Conservation (phyloP, 2,888 invertebrate species). For the Sympetrum striolatum region DNA sequence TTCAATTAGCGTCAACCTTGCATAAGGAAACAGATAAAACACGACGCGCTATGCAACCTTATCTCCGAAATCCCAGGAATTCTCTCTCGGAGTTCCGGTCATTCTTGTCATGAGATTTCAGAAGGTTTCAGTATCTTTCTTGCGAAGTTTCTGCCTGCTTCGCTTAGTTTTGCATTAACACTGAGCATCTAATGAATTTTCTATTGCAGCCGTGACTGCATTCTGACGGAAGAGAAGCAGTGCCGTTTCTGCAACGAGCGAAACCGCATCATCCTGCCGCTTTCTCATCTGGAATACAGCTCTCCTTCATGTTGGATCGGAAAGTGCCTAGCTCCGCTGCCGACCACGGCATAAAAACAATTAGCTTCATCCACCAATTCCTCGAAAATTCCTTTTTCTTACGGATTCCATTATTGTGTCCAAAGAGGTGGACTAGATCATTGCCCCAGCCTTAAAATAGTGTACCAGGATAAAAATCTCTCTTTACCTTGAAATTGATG, state of each 20-base stretch:
- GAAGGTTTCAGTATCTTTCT: too few species aligned
- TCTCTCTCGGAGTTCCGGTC: too few species aligned
- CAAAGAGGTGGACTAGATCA: slow-evolving; percentile 25
- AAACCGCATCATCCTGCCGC: not conserved
- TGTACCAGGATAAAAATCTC: not conserved
- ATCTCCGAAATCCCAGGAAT: too few species aligned
- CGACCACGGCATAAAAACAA: not conserved
- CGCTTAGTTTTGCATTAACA: not conserved
- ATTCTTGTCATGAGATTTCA: too few species aligned
- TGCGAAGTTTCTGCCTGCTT: too few species aligned
- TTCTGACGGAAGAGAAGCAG: not conserved
- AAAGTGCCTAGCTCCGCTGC: not conserved
- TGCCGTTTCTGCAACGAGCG: not conserved
- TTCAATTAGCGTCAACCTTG: too few species aligned
- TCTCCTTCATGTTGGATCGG: not conserved
- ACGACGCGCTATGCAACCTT: too few species aligned
- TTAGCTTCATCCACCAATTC: not conserved
- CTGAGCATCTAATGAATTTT: not conserved
- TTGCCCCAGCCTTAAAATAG: not conserved
- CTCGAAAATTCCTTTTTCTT: not conserved
- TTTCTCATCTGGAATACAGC: not conserved
- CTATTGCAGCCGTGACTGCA: not conserved
- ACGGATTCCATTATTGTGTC: not conserved
- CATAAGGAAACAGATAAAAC: too few species aligned
- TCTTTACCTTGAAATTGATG: not conserved